Conservation (phyloP, 1,140 invertebrate species). For the Dreissena polymorpha region DNA sequence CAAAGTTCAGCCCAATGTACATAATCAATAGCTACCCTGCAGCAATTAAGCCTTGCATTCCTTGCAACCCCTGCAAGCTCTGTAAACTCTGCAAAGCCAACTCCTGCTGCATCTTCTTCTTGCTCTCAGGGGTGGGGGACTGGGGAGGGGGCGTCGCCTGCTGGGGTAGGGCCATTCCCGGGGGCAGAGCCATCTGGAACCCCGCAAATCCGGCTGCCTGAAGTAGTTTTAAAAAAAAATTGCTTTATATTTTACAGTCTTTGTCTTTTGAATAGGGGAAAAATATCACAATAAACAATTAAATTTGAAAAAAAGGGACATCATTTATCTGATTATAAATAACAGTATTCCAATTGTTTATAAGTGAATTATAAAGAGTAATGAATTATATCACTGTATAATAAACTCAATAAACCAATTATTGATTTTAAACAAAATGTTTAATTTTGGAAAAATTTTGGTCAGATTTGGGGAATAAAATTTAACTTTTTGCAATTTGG, state of each 20-base stretch:
- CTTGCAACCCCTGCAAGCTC: slow-evolving; percentile 5
- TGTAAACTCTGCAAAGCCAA: slow-evolving; percentile 34
- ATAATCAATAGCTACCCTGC: neutral
- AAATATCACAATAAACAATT: too few species aligned
- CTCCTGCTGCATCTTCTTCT: slow-evolving; percentile 51
- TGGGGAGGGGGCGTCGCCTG: slow-evolving; percentile 53
- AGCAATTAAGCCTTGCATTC: neutral
- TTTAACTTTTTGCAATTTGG: neutral
- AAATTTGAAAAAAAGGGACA: too few species aligned
- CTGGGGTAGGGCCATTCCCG: slow-evolving; percentile 39
- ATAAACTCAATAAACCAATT: too few species aligned
- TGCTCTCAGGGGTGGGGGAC: slow-evolving; percentile 42
- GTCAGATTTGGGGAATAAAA: neutral
- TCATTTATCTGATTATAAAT: too few species aligned
- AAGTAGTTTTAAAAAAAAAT: too few species aligned
- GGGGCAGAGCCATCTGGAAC: slow-evolving; percentile 40
- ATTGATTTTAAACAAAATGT: too few species aligned
- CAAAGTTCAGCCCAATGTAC: neutral
- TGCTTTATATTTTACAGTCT: too few species aligned
- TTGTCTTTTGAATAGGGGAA: too few species aligned
- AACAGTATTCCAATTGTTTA: too few species aligned
- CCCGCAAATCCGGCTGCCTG: slow-evolving; percentile 29
- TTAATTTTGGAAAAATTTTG: too few species aligned
- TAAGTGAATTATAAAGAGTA: too few species aligned
- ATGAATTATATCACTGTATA: too few species aligned